Evolutionary conservation across 35 echinoderm and acorn worm species (phyloP).

Genomic region (Ptychodera flava): DNA sequence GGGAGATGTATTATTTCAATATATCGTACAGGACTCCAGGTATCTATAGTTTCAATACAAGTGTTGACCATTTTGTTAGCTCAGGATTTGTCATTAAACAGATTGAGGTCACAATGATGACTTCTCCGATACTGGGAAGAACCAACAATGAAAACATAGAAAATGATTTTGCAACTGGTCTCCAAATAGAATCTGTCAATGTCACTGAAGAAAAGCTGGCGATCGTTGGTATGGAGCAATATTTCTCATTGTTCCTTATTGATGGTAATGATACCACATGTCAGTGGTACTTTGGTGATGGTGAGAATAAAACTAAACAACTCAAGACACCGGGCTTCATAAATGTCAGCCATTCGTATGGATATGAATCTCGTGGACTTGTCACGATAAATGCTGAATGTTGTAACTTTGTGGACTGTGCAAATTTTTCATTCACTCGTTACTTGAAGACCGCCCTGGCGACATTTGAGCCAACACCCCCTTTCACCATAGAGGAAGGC

Average conservation of each 20-base stretch:
- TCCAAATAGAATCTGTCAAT: background rate
- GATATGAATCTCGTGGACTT: background rate
- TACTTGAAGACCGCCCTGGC: background rate
- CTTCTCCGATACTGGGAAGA: background rate
- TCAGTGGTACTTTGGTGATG: background rate
- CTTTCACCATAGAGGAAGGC: background rate
- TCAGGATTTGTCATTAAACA: background rate
- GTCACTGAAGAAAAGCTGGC: background rate
- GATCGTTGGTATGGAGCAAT: background rate
- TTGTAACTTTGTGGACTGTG: background rate
- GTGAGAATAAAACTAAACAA: background rate
- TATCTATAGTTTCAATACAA: background rate
- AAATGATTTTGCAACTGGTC: background rate
- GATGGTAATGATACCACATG: background rate
- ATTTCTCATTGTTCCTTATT: background rate
- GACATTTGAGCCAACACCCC: background rate
- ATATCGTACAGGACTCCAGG: background rate
- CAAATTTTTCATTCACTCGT: background rate
- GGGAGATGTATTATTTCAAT: background rate
- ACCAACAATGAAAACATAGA: background rate
- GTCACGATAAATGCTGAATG: background rate
- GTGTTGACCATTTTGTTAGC: background rate
- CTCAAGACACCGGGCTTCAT: background rate
- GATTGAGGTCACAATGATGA: background rate
- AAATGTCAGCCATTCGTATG: background rate